Conservation (phyloP, 2,797 vertebrate genomes). For the Echeneis naucrates region DNA sequence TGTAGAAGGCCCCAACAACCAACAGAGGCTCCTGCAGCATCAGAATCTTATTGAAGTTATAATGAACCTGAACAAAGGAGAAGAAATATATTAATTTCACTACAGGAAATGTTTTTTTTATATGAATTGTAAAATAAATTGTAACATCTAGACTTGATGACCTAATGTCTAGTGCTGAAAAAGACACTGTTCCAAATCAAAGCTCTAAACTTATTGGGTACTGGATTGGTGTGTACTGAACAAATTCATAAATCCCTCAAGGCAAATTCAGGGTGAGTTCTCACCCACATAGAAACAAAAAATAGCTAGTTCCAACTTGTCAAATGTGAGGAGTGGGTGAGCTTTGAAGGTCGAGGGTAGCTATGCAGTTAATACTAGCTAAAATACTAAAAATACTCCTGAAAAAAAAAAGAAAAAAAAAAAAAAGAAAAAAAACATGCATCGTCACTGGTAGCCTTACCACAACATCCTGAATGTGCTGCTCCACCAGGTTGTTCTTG, state of each 20-base stretch:
- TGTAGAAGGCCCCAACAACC: slow-evolving; percentile 97
- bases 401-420: no score
- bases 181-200: background rate
- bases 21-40: slow-evolving; percentile 98
- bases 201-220: background rate
- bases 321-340: background rate
- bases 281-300: background rate
- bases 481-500: slow-evolving; percentile 96
- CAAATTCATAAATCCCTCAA: background rate
- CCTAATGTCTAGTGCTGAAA: background rate
- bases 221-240: background rate
- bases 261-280: background rate
- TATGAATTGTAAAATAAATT: background rate
- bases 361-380: background rate
- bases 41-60: slow-evolving; percentile 97
- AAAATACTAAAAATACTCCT: background rate
- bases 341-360: background rate
- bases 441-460: slow-evolving; percentile 76
- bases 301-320: background rate
- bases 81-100: background rate
- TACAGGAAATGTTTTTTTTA: background rate
- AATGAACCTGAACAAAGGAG: slow-evolving; percentile 88
- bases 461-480: slow-evolving; percentile 98
- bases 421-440: no score
- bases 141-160: no score